Evolutionary conservation across 2,113 vertebrate species (phyloP), one percentile per base, ranked within the genome.

Genomic region (Thamnaconus septentrionalis): DNA sequence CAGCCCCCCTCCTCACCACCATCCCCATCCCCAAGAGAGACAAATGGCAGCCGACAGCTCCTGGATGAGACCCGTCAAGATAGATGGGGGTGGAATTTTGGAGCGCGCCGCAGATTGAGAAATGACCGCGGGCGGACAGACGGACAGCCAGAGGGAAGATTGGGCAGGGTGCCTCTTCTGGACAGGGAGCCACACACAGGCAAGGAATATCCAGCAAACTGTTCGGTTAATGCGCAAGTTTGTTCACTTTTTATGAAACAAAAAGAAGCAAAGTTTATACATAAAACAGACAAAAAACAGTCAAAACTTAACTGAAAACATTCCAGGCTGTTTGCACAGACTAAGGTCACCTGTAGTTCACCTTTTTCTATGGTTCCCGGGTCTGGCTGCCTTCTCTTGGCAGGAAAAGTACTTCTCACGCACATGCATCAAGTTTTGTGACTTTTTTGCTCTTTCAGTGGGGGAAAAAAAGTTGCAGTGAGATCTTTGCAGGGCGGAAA

Each of bases 261-360:
- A 45, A 45, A 6, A 45, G 44, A 5, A 31, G 18, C 18, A 31
- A 31, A 31, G 18, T 31, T 31, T 31, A 31, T 31, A 31, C 18
- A 2, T 31, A 1, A 1, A 31, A 31, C n/a, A n/a, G n/a, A n/a
- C n/a, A 31, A 31, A 31, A 31, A 31, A 45, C 44, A 45, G 44
- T 45, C 7, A 45, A 45, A 45, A 45, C 7, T 45, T 6, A 2
- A 45, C 7, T 45, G 44, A 45, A 45, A 45, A 45, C 8, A 56
- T 61, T 3, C 51, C 61, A 47, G 57, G 64, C 68, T 69, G 45
- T 18, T 39, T 61, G 53, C 11, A 55, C 6, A 63, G 59, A 31
- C 18, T 58, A 6, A 42, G 58, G 48, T 71, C 53, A 64, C 68
- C 56, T 75, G 8, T 46, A 64, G 12, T 64, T 79, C 77, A 75